Conservation (phyloP, 2,113 vertebrate genomes). For the Rousettus leschenaultii region DNA sequence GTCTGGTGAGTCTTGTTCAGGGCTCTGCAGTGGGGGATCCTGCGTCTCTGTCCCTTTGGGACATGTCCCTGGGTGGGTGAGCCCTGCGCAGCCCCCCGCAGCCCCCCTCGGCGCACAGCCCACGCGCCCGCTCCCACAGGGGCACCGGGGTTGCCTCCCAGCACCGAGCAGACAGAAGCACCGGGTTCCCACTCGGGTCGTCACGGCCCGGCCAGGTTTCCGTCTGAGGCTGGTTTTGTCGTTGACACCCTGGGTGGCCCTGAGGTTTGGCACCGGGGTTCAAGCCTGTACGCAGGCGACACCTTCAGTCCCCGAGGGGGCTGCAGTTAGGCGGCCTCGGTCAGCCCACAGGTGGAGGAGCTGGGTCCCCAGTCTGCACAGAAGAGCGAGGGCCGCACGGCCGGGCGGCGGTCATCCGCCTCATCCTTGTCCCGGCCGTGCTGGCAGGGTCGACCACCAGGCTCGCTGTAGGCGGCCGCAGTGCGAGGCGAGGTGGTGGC, state of each 20-base stretch:
- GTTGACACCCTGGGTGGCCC: rapidly evolving
- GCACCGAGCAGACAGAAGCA: rapidly evolving
- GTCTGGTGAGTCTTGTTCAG: constrained; percentile 10
- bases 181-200: not conserved
- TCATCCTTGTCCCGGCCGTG: rapidly evolving
- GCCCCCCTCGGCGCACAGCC: not conserved
- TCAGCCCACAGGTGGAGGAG: not conserved
- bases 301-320: not conserved
- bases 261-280: not conserved
- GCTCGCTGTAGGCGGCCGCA: too few relatives aligned
- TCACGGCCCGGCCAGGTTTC: not conserved
- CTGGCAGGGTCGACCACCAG: not conserved
- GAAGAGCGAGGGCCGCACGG: too few relatives aligned
- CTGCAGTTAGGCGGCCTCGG: not conserved
- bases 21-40: rapidly evolving
- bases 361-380: not conserved
- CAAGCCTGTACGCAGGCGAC: rapidly evolving
- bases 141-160: not conserved
- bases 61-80: not conserved
- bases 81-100: too few relatives aligned
- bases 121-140: not conserved
- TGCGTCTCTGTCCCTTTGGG: not conserved
- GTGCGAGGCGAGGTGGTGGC: not conserved
- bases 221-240: not conserved
- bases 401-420: not conserved